These are phyloP conservation scores for Cromileptes altivelis DNA, from an alignment of 2,113 vertebrate genomes.

Conservation along the genomic window DNA sequence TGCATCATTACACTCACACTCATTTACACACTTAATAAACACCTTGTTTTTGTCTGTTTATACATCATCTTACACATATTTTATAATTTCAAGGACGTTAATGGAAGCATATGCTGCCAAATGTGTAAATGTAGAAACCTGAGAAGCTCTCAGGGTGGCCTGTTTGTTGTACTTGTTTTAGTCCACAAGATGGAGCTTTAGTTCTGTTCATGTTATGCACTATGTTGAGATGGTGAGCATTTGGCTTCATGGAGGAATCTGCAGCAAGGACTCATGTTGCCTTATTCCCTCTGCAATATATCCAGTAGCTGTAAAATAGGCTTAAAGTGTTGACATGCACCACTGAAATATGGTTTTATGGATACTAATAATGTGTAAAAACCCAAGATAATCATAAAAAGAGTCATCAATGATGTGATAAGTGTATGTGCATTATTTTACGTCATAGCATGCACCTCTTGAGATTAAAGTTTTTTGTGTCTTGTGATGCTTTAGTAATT, in stretches of 20 bases:
- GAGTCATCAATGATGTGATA: background rate
- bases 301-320: background rate
- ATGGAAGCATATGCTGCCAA: background rate
- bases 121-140: constrained; percentile 8
- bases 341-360: constrained; percentile 7
- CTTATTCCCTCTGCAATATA: constrained; percentile 5
- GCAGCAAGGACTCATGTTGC: constrained; percentile 23
- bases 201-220: constrained; percentile 73
- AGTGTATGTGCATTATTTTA: constrained; percentile 17
- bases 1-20: background rate
- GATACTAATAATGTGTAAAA: background rate
- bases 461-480: background rate
- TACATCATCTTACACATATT: constrained; percentile 2
- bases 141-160: background rate
- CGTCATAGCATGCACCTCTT: background rate
- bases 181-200: constrained; percentile 86
- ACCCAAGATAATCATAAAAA: background rate
- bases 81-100: constrained; percentile 24
- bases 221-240: background rate
- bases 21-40: background rate
- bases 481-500: background rate
- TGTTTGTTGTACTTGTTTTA: constrained; percentile 22
- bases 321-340: background rate
- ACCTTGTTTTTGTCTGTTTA: constrained; percentile 7
- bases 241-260: constrained; percentile 22